Evolutionary conservation across 2,113 vertebrate genomes (phyloP), one percentile per base, ranked within the genome.

Genomic region (Asarcornis scutulata): DNA sequence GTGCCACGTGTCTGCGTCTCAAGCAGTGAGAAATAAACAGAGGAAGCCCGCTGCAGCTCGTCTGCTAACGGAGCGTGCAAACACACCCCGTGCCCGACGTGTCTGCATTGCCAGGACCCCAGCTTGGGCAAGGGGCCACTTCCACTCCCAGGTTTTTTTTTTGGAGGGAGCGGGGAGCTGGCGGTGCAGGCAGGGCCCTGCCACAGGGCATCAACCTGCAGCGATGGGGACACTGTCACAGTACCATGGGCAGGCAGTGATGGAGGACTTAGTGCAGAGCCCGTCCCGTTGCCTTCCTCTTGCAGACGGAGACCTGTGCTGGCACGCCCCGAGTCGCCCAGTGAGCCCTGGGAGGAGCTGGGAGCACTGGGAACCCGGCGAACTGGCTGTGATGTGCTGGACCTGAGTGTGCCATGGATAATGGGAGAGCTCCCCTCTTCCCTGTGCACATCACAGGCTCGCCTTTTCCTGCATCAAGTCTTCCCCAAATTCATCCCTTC

Each of bases 401-500:
- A 52, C 12, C 11, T 25, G 22, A 3, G 50, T 52, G 50, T 25
- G 50, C 50, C 50, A 13, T 7, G 22, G 50, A 25, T 23, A 25
- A 25, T 13, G 50, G 50, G 50, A 52, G 50, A 52, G 50, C 50
- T 82, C 83, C 89, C 63, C 82, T 52, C 32, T 29, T 62, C 40
- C 46, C 0, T 1, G 34, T 5, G 50, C 5, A 72, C 58, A 81
- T 56, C 85, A 79, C 76, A 87, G 85, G 38, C 77, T 71, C 1
- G 0, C 26, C 31, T 48, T 46, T 71, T 34, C 60, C 79, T 10
- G 16, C 79, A 11, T 81, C 53, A 74, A 75, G 48, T 29, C 79
- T 56, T 77, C 63, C 89, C 91, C 82, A 86, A 89, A 97, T 52
- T 58, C 88, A 86, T 64, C 91, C 92, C 95, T 89, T 76, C 72